Evolutionary conservation across 2,888 invertebrate genomes (phyloP).

Genomic region (Microctonus brassicae): DNA sequence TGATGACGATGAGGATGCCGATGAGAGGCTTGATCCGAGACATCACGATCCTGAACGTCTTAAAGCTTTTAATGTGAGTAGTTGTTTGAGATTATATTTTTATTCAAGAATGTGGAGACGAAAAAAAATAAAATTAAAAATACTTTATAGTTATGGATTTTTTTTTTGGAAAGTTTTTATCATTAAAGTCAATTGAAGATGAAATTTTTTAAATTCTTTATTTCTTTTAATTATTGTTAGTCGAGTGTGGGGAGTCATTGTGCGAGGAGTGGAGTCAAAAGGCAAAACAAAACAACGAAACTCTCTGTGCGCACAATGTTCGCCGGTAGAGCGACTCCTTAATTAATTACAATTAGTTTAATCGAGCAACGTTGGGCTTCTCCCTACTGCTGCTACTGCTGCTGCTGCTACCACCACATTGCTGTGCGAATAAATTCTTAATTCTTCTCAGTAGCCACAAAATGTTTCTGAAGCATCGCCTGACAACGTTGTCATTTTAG

Average conservation of each 20-base stretch:
- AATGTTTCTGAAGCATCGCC: constrained; percentile 5
- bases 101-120: too few species aligned
- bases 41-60: constrained; percentile 93
- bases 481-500: constrained; percentile 22
- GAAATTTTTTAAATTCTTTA: constrained; percentile 21
- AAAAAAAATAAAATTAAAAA: not conserved
- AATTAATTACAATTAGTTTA: constrained; percentile 69
- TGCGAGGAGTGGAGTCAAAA: not conserved
- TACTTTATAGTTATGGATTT: not conserved
- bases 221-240: constrained; percentile 31
- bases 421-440: constrained; percentile 35
- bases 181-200: not conserved
- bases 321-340: constrained; percentile 53
- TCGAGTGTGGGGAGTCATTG: constrained; percentile 16
- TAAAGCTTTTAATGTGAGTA: constrained; percentile 94
- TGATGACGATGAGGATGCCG: constrained; percentile 91
- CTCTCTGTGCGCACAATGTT: constrained; percentile 1
- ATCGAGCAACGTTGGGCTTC: constrained; percentile 54
- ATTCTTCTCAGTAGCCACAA: constrained; percentile 29
- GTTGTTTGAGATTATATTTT: not conserved
- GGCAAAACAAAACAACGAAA: not conserved
- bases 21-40: constrained; percentile 91
- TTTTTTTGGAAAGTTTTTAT: not conserved
- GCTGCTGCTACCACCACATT: not conserved
- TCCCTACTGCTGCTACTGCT: too few species aligned